A percentile compares a stretch with the other conserved stretches of the same genome.
Evolutionary conservation across 2,113 vertebrate species (phyloP).

Genomic region (Leptobrachium leishanense): DNA sequence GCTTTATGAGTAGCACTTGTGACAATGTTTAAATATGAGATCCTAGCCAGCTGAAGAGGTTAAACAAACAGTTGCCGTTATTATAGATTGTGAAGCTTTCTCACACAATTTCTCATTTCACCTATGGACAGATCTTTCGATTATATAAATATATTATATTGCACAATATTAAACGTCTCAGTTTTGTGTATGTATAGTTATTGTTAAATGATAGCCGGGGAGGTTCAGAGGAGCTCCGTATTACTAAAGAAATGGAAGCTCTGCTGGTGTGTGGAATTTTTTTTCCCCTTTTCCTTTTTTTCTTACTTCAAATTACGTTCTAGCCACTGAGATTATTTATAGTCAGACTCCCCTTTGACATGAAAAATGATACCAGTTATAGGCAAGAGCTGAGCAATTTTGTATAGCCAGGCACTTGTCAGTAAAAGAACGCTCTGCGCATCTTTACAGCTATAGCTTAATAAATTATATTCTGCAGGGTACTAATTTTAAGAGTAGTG

Average conservation of each 20-base stretch:
- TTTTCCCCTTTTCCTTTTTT: not conserved
- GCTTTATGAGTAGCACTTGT: too few species aligned
- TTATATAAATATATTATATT: too few species aligned
- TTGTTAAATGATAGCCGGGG: too few species aligned
- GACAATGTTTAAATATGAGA: too few species aligned
- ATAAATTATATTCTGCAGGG: slow-evolving; percentile 46
- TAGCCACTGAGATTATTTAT: slow-evolving; percentile 45
- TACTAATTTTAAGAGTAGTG: slow-evolving; percentile 29
- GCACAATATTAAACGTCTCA: too few species aligned
- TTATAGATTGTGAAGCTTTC: too few species aligned
- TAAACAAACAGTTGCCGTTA: too few species aligned
- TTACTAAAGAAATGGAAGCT: not conserved
- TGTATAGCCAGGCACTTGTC: slow-evolving; percentile 47
- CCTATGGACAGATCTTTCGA: too few species aligned
- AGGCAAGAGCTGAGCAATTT: slow-evolving; percentile 46
- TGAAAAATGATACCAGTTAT: slow-evolving; percentile 49
- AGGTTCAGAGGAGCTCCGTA: too few species aligned
- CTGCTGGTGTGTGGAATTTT: not conserved
- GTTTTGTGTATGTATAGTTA: too few species aligned
- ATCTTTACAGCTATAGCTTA: slow-evolving; percentile 45
- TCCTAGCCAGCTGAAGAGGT: too few species aligned
- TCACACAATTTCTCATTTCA: too few species aligned
- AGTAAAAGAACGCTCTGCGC: slow-evolving; percentile 43
- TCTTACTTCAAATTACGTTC: slow-evolving; percentile 6
- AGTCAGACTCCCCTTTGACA: slow-evolving; percentile 37